These are phyloP conservation scores for Drosophila subpulchrella DNA, from an alignment of 1,140 invertebrate species.

Conservation along the genomic window DNA sequence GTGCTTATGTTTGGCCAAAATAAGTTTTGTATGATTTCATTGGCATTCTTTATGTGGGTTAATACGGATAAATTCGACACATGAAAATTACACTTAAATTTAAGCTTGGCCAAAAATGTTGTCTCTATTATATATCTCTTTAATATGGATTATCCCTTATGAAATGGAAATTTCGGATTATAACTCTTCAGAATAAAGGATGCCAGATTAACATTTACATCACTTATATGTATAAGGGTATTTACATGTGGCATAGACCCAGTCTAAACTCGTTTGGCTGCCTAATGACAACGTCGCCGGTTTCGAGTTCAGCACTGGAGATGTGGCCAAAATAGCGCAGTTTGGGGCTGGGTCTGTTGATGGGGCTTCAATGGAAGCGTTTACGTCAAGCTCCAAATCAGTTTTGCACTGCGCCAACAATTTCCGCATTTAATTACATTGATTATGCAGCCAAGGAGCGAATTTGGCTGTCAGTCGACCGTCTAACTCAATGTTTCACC, in stretches of 20 bases:
- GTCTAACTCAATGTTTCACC: conserved; percentile 1
- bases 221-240: conserved; percentile 2
- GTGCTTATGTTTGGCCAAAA: too few species aligned
- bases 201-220: too few species aligned
- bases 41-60: too few species aligned
- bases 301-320: conserved; percentile 26
- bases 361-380: conserved; percentile 46
- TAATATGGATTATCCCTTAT: too few species aligned
- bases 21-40: too few species aligned
- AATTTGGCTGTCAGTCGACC: conserved; percentile 8
- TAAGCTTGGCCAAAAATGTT: too few species aligned
- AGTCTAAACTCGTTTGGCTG: conserved; percentile 1
- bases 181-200: too few species aligned
- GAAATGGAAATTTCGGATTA: too few species aligned
- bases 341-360: conserved; percentile 25
- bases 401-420: conserved; percentile 60
- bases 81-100: too few species aligned
- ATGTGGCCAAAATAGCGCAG: conserved; percentile 3
- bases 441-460: conserved; percentile 53
- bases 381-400: conserved; percentile 56
- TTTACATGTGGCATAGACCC: not conserved
- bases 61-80: too few species aligned
- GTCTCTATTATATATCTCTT: too few species aligned
- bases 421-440: conserved; percentile 76
- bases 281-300: conserved; percentile 49